These are phyloP conservation scores for Patiria pectinifera DNA, from an alignment of 53 echinoderm and acorn worm species.

Conservation along the genomic window DNA sequence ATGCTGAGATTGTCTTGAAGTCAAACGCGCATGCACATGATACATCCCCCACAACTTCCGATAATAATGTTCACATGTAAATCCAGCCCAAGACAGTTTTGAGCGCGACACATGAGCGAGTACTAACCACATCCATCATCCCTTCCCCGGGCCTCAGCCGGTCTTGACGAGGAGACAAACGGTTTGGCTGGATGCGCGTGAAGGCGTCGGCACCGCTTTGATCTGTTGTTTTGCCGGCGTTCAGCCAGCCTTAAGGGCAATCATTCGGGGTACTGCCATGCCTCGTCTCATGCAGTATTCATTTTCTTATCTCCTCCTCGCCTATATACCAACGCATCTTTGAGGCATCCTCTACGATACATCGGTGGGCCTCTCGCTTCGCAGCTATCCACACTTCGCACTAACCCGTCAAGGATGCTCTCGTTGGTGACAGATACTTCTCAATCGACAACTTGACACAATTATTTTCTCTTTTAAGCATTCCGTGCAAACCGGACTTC, in stretches of 20 bases:
- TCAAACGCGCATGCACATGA: background rate
- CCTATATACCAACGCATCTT: background rate
- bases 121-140: background rate
- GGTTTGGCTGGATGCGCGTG: background rate
- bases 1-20: background rate
- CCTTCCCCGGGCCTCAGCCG: background rate
- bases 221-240: slow-evolving; percentile 27
- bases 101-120: background rate
- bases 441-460: slow-evolving; percentile 43
- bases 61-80: background rate
- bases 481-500: background rate
- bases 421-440: background rate
- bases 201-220: slow-evolving; percentile 40
- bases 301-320: background rate
- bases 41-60: background rate
- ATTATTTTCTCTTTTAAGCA: slow-evolving; percentile 5
- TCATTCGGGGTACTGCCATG: background rate
- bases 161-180: background rate
- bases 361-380: background rate
- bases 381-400: background rate
- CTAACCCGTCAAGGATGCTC: background rate
- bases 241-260: slow-evolving; percentile 27
- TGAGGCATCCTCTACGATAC: background rate
- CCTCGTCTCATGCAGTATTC: slow-evolving; percentile 28
- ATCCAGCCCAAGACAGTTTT: background rate